Conservation (phyloP, 2,113 vertebrate species). For the Otolemur garnettii region DNA sequence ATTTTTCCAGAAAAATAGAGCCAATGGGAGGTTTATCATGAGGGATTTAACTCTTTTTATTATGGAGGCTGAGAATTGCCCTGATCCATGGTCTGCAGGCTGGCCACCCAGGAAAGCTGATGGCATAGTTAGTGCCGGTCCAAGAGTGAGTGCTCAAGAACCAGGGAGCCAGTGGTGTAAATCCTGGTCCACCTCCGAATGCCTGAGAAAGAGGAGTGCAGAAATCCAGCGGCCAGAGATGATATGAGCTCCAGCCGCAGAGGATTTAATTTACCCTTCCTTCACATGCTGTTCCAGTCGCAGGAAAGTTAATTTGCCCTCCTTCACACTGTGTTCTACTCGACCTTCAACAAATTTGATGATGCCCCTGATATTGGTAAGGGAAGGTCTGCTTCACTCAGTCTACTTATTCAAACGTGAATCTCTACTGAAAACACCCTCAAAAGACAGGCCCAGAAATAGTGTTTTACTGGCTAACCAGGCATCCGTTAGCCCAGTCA, state of each 20-base stretch:
- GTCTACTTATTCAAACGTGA: not conserved
- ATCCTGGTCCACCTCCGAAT: not conserved
- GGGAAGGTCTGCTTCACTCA: not conserved
- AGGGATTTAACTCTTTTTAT: not conserved
- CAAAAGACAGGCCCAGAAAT: not conserved
- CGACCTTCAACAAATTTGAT: not conserved
- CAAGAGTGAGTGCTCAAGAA: not conserved
- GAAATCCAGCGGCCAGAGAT: too few relatives aligned
- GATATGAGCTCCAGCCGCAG: too few relatives aligned
- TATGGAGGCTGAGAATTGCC: not conserved
- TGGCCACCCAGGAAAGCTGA: not conserved
- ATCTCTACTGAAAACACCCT: not conserved
- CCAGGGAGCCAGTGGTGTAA: too few relatives aligned
- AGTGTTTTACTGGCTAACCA: not conserved
- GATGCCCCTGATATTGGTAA: accelerated
- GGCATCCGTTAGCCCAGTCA: not conserved
- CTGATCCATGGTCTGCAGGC: not conserved
- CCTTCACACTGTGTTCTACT: not conserved
- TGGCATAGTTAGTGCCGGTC: too few relatives aligned
- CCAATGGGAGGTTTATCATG: not conserved
- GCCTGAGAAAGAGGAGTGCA: not conserved
- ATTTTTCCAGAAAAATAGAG: too few relatives aligned
- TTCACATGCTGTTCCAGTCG: not conserved
- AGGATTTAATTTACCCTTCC: not conserved
- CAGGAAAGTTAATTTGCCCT: not conserved